phyloP scores from a whole-genome alignment of 64 coral and sea anemone species.

The Trachythela sp. region DNA sequence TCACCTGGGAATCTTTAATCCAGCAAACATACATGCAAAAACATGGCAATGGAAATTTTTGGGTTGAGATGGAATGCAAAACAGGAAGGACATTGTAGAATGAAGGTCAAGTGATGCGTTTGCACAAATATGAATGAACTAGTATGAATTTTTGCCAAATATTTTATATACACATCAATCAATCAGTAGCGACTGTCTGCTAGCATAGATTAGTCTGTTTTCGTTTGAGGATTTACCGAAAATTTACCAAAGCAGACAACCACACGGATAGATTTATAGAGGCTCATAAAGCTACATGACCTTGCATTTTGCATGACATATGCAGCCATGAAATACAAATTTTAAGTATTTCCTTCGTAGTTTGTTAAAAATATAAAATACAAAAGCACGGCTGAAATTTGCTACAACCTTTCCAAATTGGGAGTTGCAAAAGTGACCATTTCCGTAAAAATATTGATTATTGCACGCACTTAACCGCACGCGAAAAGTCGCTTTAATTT shows the following conservation, averaged over 20 bases:
- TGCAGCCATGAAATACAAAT: not conserved
- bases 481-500: not conserved
- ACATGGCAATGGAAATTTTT: no score
- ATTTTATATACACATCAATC: not conserved
- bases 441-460: not conserved
- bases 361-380: no score
- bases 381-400: not conserved
- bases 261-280: not conserved
- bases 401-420: not conserved
- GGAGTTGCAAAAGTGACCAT: not conserved
- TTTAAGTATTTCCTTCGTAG: not conserved
- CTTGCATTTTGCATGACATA: not conserved
- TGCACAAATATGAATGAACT: no score
- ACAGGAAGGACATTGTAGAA: no score
- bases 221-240: not conserved
- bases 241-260: not conserved
- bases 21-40: not conserved
- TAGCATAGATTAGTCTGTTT: not conserved
- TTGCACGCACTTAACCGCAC: not conserved
- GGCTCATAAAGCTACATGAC: no score
- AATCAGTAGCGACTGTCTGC: not conserved
- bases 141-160: no score
- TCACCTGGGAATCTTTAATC: not conserved
- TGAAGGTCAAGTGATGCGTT: no score
- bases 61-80: no score